Evolutionary conservation across 1,140 invertebrate genomes (phyloP), one percentile per base, ranked within the genome.

Genomic region (Gyrodactylus salaris): DNA sequence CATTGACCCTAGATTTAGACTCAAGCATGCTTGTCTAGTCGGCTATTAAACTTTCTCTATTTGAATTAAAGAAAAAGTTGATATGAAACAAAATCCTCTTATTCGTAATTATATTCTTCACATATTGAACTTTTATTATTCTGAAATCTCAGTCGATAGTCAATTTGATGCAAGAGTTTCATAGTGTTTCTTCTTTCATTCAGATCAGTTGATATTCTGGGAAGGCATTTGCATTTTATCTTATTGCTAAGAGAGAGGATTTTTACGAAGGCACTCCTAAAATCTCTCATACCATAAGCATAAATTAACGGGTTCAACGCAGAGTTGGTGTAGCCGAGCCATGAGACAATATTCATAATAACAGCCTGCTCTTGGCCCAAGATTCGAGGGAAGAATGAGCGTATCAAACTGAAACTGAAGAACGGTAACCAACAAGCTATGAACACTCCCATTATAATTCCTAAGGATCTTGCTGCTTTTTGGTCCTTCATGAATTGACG

Each of bases 401-500:
- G 25, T 25, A 71, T 21, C 20, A 71, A 20, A 70, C 76, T 77
- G 25, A 71, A 74, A 16, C 76, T 74, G 73, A 77, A 77, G 73
- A 77, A 77, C 24, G 76, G 76, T 1, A 77, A 69, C 76, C 76
- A 77, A 73, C 76, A 77, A 7, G 75, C 25, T 68, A 76, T 75
- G 74, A 77, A 77, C 0, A 76, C 70, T 20, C 76, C 76, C 76
- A 77, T 76, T 0, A 77, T 76, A 26, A 77, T 75, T 21, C 75
- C 76, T 1, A 80, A 74, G 54, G 81, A 82, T 76, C 83, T 83
- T 1, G 82, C 81, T 20, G 82, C 82, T 76, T 82, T 83, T 74
- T 80, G 78, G 74, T 83, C 82, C 70, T 79, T 81, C 26, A 80
- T 78, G 27, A 83, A 77, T 87, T 91, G 91, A 73, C 90, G 88